Evolutionary conservation across 37 sponge, comb jelly and placozoan species (phyloP).

Genomic region (Crambe crambe): DNA sequence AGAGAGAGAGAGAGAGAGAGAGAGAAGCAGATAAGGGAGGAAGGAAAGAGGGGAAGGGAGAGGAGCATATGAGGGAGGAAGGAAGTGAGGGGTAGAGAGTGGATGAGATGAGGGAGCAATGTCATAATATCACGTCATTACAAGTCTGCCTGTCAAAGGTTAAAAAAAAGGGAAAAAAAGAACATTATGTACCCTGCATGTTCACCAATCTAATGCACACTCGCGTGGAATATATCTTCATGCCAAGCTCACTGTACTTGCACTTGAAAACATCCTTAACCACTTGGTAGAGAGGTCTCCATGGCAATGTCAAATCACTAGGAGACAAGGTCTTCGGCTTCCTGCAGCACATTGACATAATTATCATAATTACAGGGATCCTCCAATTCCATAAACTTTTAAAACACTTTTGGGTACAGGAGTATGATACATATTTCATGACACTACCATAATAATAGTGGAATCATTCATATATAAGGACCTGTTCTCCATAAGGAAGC

Average conservation of each 20-base stretch:
- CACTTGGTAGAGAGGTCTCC: conserved; percentile 90
- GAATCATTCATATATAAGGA: too few relatives aligned
- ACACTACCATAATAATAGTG: too few relatives aligned
- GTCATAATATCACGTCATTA: too few relatives aligned
- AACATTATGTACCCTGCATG: background rate
- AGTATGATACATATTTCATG: too few relatives aligned
- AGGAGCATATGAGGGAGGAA: background rate
- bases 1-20: background rate
- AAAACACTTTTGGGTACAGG: too few relatives aligned
- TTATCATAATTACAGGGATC: background rate
- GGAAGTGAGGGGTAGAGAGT: background rate
- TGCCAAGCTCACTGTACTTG: conserved; percentile 53
- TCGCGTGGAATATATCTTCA: conserved; percentile 34
- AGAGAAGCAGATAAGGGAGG: background rate
- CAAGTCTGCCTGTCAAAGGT: conserved; percentile 3
- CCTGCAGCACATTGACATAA: too few relatives aligned
- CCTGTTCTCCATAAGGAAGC: too few relatives aligned
- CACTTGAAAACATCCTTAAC: conserved; percentile 55
- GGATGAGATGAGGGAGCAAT: too few relatives aligned
- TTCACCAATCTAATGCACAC: background rate
- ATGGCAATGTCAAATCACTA: conserved; percentile 80
- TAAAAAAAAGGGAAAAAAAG: background rate
- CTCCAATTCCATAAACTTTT: too few relatives aligned
- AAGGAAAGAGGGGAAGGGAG: background rate
- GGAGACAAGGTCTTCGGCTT: conserved; percentile 68